These are phyloP conservation scores for Pangasius djambal DNA, from an alignment of 2,797 vertebrate species.

Conservation along the genomic window DNA sequence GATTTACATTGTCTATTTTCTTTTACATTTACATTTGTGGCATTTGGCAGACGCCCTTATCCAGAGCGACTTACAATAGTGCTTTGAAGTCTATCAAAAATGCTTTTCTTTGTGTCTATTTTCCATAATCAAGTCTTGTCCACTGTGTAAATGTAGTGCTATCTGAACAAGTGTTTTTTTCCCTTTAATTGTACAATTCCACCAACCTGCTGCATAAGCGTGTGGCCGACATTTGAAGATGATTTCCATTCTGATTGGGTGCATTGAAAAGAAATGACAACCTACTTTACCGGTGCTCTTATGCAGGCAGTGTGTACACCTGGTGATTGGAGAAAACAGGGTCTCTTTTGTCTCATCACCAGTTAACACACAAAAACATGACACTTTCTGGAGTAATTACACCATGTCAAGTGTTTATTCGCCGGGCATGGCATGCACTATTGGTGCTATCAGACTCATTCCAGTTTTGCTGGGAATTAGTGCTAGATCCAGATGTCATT, in stretches of 20 bases:
- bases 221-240: not conserved
- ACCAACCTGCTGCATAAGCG: not conserved
- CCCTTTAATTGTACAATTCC: slow-evolving; percentile 2
- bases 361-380: slow-evolving; percentile 17
- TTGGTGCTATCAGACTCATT: slow-evolving; percentile 6
- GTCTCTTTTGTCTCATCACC: slow-evolving; percentile 28
- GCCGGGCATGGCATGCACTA: slow-evolving; percentile 1
- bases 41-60: no score
- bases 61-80: no score
- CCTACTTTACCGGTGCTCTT: slow-evolving; percentile 4
- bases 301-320: slow-evolving; percentile 7
- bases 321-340: slow-evolving; percentile 25
- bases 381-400: slow-evolving; percentile 32
- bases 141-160: not conserved
- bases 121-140: slow-evolving; percentile 11
- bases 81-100: no score
- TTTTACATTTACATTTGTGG: no score
- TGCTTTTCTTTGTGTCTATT: not conserved
- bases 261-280: slow-evolving; percentile 25
- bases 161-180: not conserved
- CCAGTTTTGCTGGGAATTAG: slow-evolving; percentile 20
- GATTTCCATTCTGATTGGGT: slow-evolving; percentile 33
- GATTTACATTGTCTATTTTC: not conserved
- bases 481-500: slow-evolving; percentile 35
- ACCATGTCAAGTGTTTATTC: slow-evolving; percentile 24